Percentiles rank a stretch among this genome's conserved stretches.
phyloP scores from a whole-genome alignment of 2,797 vertebrate species.

The Cheirogaleus major region DNA sequence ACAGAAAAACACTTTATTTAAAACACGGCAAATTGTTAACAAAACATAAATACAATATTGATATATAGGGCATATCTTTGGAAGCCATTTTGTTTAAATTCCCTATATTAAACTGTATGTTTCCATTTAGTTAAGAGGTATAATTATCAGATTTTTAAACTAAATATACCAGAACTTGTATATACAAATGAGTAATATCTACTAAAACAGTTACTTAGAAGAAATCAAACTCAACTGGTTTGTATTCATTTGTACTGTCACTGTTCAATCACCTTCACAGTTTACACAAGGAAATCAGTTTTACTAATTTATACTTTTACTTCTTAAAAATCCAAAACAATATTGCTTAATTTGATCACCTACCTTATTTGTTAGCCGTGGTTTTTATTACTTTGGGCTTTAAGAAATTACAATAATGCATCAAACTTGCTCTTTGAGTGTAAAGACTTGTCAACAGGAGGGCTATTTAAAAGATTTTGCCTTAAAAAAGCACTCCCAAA shows the following conservation, averaged over 20 bases:
- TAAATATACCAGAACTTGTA: not conserved
- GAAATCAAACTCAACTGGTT: not conserved
- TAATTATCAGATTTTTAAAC: not conserved
- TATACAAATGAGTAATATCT: not conserved
- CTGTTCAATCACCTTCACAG: not conserved
- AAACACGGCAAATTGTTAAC: conserved; percentile 9
- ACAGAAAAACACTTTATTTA: not conserved
- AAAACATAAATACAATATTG: not conserved
- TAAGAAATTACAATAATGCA: conserved; percentile 7
- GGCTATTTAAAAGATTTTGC: not conserved
- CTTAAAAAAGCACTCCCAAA: conserved; percentile 7
- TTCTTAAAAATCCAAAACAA: not conserved
- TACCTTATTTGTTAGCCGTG: not conserved
- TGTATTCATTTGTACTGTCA: not conserved
- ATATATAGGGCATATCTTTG: not conserved
- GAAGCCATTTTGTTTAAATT: not conserved
- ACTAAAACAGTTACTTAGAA: not conserved
- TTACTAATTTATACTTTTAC: not conserved
- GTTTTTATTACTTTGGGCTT: not conserved
- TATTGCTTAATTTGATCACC: not conserved
- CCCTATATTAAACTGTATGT: not conserved
- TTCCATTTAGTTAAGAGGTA: conserved; percentile 30
- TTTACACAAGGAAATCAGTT: not conserved
- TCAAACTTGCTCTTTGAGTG: not conserved
- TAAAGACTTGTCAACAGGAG: not conserved